A percentile compares a stretch with the other conserved stretches of the same genome.
Evolutionary conservation across 2,888 invertebrate genomes (phyloP).

Genomic region (Mayetiola destructor): DNA sequence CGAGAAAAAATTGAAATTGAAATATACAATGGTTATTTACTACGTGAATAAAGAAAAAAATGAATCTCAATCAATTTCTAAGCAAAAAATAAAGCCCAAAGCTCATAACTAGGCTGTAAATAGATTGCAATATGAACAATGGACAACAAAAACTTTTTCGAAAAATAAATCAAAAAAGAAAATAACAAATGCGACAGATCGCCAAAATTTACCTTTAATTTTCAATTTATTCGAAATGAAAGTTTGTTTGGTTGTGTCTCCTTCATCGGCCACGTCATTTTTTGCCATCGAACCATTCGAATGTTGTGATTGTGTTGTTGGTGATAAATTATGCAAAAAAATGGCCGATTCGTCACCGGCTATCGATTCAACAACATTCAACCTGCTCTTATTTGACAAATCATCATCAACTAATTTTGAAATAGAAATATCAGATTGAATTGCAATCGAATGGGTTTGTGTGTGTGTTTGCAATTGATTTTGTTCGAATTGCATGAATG

Average conservation of each 20-base stretch:
- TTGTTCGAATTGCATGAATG: neutral
- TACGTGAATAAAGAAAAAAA: too few relatives aligned
- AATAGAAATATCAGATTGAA: constrained; percentile 8
- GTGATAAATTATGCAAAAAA: neutral
- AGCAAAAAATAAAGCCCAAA: too few relatives aligned
- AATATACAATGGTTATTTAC: too few relatives aligned
- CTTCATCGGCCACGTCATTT: neutral
- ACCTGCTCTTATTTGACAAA: neutral
- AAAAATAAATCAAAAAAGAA: too few relatives aligned
- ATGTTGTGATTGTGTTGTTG: neutral
- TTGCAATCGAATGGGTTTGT: neutral
- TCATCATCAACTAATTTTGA: constrained; percentile 4
- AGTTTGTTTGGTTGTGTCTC: neutral
- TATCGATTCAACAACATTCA: neutral
- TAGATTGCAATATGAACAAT: too few relatives aligned
- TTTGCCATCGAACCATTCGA: neutral
- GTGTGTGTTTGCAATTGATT: constrained; percentile 1
- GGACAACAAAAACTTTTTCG: too few relatives aligned
- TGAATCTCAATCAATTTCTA: too few relatives aligned
- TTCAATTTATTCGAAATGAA: neutral
- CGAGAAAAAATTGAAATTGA: too few relatives aligned
- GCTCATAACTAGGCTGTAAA: too few relatives aligned
- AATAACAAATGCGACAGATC: too few relatives aligned
- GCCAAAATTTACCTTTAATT: constrained; percentile 8
- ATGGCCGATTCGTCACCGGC: constrained; percentile 1